These are phyloP conservation scores for Drosophila nr. fundita DNA, from an alignment of 2,888 invertebrate genomes.

Conservation along the genomic window DNA sequence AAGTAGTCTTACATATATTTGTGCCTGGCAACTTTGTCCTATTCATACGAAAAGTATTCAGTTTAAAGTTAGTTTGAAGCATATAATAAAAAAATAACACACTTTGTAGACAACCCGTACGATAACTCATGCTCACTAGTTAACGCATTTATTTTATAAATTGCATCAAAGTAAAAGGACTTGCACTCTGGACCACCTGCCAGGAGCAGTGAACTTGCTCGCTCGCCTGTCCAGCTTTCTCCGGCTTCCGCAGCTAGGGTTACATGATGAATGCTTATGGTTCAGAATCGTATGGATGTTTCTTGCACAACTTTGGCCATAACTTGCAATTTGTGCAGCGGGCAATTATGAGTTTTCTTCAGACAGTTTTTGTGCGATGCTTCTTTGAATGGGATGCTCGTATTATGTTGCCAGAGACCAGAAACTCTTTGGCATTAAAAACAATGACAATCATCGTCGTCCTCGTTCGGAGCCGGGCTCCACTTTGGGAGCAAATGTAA, in stretches of 20 bases:
- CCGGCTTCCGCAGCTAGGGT: slow-evolving; percentile 23
- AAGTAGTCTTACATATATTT: neutral
- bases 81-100: neutral
- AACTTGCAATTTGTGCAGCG: slow-evolving; percentile 76
- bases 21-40: neutral
- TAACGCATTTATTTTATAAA: slow-evolving; percentile 46
- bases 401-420: slow-evolving; percentile 57
- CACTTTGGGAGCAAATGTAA: slow-evolving; percentile 70
- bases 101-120: neutral
- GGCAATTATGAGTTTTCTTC: slow-evolving; percentile 77
- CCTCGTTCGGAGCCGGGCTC: slow-evolving; percentile 33
- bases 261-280: slow-evolving; percentile 61
- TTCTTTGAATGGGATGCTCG: slow-evolving; percentile 40
- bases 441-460: slow-evolving; percentile 62
- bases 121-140: slow-evolving; percentile 14
- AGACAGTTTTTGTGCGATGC: slow-evolving; percentile 45
- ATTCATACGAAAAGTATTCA: neutral
- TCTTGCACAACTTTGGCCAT: slow-evolving; percentile 64
- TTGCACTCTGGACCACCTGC: slow-evolving; percentile 42
- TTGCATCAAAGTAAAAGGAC: slow-evolving; percentile 34
- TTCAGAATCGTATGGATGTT: slow-evolving; percentile 34
- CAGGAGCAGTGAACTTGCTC: slow-evolving; percentile 40
- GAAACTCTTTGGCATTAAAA: slow-evolving; percentile 64
- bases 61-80: neutral
- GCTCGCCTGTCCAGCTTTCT: slow-evolving; percentile 27